Percentiles rank a stretch among this genome's conserved stretches.
phyloP scores from a whole-genome alignment of 2,888 invertebrate genomes.

The Spialia ferax region DNA sequence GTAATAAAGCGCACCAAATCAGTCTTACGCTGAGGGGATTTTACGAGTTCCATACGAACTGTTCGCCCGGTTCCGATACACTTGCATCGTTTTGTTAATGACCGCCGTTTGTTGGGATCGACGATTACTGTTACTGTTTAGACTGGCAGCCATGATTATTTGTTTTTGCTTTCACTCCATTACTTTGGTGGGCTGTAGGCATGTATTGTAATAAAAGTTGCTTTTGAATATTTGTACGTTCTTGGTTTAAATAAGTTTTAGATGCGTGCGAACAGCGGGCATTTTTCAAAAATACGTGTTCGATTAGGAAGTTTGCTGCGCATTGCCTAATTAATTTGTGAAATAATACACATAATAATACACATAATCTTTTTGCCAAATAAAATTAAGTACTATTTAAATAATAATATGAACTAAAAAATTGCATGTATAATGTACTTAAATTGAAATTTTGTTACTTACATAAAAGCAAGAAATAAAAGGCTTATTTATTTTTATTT shows the following conservation, averaged over 20 bases:
- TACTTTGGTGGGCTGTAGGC: neutral
- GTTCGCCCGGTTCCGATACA: slow-evolving; percentile 21
- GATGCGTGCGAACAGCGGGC: neutral
- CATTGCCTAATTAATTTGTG: too few species aligned
- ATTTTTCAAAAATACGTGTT: neutral
- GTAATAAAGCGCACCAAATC: slow-evolving; percentile 50
- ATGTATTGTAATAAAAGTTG: neutral
- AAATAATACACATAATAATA: too few species aligned
- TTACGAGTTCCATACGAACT: slow-evolving; percentile 31
- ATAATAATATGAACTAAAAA: too few species aligned
- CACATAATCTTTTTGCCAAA: too few species aligned
- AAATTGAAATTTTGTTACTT: too few species aligned
- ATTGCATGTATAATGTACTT: too few species aligned
- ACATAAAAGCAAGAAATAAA: too few species aligned
- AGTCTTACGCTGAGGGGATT: slow-evolving; percentile 39
- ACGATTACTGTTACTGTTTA: slow-evolving; percentile 16
- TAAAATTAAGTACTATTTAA: too few species aligned
- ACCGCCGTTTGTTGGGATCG: slow-evolving; percentile 29
- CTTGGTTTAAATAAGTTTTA: neutral
- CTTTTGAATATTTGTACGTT: neutral
- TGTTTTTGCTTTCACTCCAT: neutral
- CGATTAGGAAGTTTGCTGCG: neutral
- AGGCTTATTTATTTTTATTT: too few species aligned
- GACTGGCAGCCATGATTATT: slow-evolving; percentile 25
- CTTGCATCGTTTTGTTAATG: slow-evolving; percentile 36